These are phyloP conservation scores for Trissonchulus latispiculum DNA, from an alignment of 2,888 invertebrate genomes.

Conservation along the genomic window DNA sequence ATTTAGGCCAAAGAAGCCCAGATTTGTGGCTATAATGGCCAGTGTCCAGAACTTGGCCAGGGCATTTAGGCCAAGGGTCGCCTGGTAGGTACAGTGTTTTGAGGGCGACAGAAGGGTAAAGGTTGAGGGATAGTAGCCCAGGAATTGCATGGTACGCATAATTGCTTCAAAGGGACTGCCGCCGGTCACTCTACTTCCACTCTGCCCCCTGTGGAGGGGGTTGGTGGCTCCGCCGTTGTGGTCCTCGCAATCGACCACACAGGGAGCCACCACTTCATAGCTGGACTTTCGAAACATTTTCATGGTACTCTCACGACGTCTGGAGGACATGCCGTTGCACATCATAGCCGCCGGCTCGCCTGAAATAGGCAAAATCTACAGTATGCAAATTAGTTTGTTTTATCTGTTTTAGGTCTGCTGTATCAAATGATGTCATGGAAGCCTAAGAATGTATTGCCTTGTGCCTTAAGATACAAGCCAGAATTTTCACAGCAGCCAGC, in stretches of 20 bases:
- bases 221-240: too few species aligned
- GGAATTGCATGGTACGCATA: not conserved
- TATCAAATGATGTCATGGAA: too few species aligned
- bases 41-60: conserved; percentile 1
- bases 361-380: too few species aligned
- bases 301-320: not conserved
- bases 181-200: not conserved
- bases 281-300: not conserved
- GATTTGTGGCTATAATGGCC: not conserved
- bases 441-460: too few species aligned
- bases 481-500: too few species aligned
- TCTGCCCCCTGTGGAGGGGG: too few species aligned
- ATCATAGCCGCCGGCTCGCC: not conserved
- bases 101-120: not conserved
- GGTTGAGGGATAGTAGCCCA: not conserved
- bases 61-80: not conserved
- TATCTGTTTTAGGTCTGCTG: too few species aligned
- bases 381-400: too few species aligned
- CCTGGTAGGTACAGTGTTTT: not conserved
- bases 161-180: not conserved
- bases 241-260: not conserved
- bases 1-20: conserved; percentile 8
- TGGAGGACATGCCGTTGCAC: not conserved
- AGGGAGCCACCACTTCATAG: not conserved
- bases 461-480: too few species aligned